Evolutionary conservation across 64 coral and sea anemone species (phyloP), one percentile per base, ranked within the genome.

Genomic region (Pocillopora damicornis): DNA sequence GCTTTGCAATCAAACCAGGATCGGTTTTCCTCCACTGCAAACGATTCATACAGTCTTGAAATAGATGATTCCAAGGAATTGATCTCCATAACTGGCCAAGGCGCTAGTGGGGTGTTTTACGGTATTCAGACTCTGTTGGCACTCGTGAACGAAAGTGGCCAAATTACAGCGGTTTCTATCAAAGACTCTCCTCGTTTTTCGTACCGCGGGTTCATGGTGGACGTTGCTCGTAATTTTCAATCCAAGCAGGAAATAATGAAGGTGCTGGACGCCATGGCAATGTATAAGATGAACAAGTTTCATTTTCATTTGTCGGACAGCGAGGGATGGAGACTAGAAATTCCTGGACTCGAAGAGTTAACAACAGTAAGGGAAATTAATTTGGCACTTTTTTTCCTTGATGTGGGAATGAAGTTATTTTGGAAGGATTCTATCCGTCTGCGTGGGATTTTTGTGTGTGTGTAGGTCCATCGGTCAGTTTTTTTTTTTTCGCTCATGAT

Each of bases 271-370:
- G 82, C 57, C 18, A 93, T 93, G 92, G 80, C 92, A 0, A 80
- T 93, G 80, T 89, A 86, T n/a, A 87, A 93, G 37, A 58, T 93
- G 37, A 93, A 89, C 45, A 93, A 89, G 57, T 76, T 93, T 61
- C 92, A 89, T 69, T 59, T 89, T 23, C 92, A 89, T 51, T 74
- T 93, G 9, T 85, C 87, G 13, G 91, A 93, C 11, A 87, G 89
- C 60, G 91, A 93, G 36, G 91, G 91, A 25, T 93, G 91, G 91
- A 76, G 91, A 35, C 62, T 93, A 59, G 87, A 89, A 45, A 93
- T 93, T 61, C 91, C 91, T 15, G 91, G 87, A 60, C 38, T 93
- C 2, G 61, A 74, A 1, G 91, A 89, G 23, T 61, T 93, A 6
- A 84, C 87, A 15, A 22, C 77, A 79, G 91, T 93, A 67, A 30